phyloP scores from a whole-genome alignment of 2,888 invertebrate species.

The Eupithecia subfuscata region DNA sequence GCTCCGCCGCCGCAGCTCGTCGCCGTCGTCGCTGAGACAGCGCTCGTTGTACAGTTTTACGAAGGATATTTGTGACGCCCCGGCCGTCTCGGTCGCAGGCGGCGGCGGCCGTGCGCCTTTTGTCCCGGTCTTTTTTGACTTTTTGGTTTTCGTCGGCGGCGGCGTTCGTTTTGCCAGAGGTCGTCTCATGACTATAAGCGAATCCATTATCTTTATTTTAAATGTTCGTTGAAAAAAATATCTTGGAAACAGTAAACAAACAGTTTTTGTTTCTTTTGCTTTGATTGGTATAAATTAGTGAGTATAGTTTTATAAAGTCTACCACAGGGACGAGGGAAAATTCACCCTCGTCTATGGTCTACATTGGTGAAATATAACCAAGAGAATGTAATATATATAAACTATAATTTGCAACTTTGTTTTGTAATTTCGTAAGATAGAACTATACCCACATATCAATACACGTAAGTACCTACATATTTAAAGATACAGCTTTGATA shows the following conservation, averaged over 20 bases:
- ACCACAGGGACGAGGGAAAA: no score
- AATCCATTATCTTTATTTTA: slow-evolving; percentile 44
- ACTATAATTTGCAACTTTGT: no score
- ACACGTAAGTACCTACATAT: no score
- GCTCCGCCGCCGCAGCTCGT: neutral
- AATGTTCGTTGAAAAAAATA: neutral
- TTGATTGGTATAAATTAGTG: no score
- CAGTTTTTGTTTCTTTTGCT: no score
- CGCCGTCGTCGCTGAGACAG: slow-evolving; percentile 27
- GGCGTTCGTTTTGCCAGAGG: slow-evolving; percentile 20
- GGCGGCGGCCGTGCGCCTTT: neutral
- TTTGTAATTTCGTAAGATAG: no score
- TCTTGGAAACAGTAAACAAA: neutral
- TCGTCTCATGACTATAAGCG: slow-evolving; percentile 43
- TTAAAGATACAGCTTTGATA: no score
- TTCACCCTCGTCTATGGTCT: no score
- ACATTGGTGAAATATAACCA: no score
- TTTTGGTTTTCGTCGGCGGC: slow-evolving; percentile 7
- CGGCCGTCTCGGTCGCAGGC: neutral
- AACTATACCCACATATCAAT: no score
- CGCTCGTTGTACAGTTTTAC: slow-evolving; percentile 50
- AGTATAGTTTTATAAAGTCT: no score
- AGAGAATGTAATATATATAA: no score
- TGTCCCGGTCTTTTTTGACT: slow-evolving; percentile 12
- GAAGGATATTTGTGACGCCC: slow-evolving; percentile 45